Conservation (phyloP, 2,797 vertebrate genomes). For the Muscicapa comitata region DNA sequence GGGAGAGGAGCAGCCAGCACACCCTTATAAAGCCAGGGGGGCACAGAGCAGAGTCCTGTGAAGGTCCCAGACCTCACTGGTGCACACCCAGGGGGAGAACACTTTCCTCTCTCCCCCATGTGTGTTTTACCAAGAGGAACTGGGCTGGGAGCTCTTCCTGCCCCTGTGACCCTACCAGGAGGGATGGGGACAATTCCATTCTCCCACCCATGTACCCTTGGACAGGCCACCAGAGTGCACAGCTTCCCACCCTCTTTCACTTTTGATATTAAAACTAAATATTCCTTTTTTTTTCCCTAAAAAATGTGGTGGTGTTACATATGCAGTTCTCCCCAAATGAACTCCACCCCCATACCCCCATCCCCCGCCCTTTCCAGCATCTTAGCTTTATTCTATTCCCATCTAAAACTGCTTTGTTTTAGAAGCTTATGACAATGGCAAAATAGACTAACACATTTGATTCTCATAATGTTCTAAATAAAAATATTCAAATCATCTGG, state of each 20-base stretch:
- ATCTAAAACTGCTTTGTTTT: background rate
- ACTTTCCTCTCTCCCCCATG: fast-evolving
- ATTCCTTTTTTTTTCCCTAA: fast-evolving
- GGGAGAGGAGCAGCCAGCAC: background rate
- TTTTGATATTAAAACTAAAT: background rate
- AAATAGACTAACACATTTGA: background rate
- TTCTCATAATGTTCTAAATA: background rate
- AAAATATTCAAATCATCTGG: background rate
- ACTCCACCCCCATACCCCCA: background rate
- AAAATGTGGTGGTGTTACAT: background rate
- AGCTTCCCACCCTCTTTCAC: background rate
- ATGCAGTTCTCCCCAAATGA: background rate
- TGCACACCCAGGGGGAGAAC: background rate
- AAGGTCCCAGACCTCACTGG: background rate
- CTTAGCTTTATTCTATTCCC: background rate
- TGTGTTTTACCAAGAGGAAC: background rate
- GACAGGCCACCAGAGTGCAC: background rate
- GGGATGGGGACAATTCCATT: background rate
- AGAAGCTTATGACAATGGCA: background rate
- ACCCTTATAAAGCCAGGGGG: fast-evolving
- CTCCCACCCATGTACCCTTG: background rate
- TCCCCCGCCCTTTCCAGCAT: background rate
- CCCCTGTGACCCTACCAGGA: fast-evolving
- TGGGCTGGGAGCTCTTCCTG: background rate
- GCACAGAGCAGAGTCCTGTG: background rate